phyloP scores from a whole-genome alignment of 2,113 vertebrate species.

The Anser cygnoides region DNA sequence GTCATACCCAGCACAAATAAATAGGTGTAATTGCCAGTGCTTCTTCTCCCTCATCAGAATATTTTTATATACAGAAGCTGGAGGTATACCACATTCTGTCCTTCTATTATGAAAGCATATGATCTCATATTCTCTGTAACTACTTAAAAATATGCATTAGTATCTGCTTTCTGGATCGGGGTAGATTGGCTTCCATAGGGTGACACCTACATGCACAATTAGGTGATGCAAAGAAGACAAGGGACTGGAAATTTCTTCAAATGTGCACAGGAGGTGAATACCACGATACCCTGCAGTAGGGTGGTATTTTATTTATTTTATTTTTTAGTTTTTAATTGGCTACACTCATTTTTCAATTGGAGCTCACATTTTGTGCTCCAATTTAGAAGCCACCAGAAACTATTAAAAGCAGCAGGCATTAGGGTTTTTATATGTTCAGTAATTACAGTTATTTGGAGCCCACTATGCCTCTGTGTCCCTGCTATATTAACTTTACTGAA shows the following conservation, averaged over 20 bases:
- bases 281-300: not conserved
- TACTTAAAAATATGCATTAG: not conserved
- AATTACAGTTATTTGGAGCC: not conserved
- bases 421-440: not conserved
- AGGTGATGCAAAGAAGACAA: not conserved
- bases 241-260: not conserved
- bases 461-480: not conserved
- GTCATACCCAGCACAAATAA: not conserved
- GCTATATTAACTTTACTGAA: not conserved
- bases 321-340: not conserved
- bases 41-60: not conserved
- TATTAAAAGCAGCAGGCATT: not conserved
- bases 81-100: not conserved
- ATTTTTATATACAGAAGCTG: not conserved
- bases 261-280: rapidly evolving
- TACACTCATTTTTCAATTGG: not conserved
- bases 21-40: not conserved
- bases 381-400: not conserved
- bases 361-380: not conserved
- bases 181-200: rapidly evolving
- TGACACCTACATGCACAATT: not conserved
- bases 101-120: not conserved
- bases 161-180: not conserved
- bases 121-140: not conserved
- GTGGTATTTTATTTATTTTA: not conserved